Base-by-base conservation (phyloP, 2,797 vertebrate species). In the Bovichtus variegatus region DNA sequence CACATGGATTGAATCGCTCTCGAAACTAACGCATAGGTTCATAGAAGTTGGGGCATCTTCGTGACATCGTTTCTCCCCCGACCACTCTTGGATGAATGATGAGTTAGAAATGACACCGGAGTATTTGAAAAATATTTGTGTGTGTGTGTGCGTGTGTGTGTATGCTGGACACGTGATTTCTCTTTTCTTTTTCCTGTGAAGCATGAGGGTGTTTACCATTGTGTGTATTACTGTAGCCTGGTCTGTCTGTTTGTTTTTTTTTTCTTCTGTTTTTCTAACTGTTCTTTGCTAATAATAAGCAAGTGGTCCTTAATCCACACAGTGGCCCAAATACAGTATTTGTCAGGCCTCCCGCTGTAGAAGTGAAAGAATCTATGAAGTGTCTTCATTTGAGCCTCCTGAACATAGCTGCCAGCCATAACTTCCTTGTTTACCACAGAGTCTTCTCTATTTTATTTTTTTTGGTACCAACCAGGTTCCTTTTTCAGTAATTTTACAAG, bases 151-250 rank as follows among this genome's bases (percentile, higher is more conserved):
- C 3, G 65, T 16, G 72, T 80, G 81, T 73, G 70, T 84, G 82
- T 87, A 80, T 74, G 86, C 80, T 83, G 78, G 57, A 91, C 60
- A 83, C 2, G 38, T 88, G 80, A 78, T 86, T 46, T 61, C n/a
- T n/a, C n/a, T 25, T 71, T 21, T 76, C 60, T 66, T 54, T 46
- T 64, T 65, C 70, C 76, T 85, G 86, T 94, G 88, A 93, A 85
- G 93, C 94, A 94, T 94, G 93, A 91, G 88, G 58, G 67, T 94
- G 88, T 94, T 83, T 70, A 91, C 76, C 80, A 83, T 90, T 81
- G 87, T 86, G 80, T 91, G 88, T 85, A 57, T 67, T 58, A 78
- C 74, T 85, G 75, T 87, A 82, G 87, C 80, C 87, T 78, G 81
- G 78, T 90, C 80, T 88, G 77, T 89, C 80, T 49, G 10, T 74